Percentiles rank a stretch among this genome's conserved stretches.
phyloP scores from a whole-genome alignment of 2,113 vertebrate species.

The Tenrec ecaudatus region DNA sequence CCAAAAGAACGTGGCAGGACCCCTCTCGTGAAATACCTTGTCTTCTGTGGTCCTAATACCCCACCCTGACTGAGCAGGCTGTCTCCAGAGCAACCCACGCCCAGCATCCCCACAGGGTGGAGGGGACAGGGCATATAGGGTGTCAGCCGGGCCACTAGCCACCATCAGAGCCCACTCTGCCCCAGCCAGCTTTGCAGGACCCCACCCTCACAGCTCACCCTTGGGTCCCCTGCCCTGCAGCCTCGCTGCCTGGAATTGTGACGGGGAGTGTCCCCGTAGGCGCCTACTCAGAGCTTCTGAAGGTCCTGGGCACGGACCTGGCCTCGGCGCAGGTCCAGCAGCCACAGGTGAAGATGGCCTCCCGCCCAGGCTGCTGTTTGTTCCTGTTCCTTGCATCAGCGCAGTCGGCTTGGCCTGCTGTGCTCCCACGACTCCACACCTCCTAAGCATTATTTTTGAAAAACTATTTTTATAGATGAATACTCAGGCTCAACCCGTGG shows the following conservation, averaged over 20 bases:
- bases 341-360: neutral
- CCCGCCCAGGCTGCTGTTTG: neutral
- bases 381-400: neutral
- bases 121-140: neutral
- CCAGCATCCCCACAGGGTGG: neutral
- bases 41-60: neutral
- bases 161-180: neutral
- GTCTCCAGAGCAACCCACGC: neutral
- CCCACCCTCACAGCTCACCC: neutral
- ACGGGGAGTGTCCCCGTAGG: neutral
- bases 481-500: slow-evolving; percentile 77
- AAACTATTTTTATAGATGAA: slow-evolving; percentile 72
- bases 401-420: neutral
- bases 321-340: neutral
- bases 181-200: neutral
- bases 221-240: neutral
- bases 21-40: neutral
- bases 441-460: slow-evolving; percentile 60
- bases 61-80: neutral
- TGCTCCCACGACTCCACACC: slow-evolving; percentile 40
- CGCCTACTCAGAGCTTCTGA: no score
- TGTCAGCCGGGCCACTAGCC: neutral
- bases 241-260: neutral
- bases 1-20: slow-evolving; percentile 9
- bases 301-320: no score